These are phyloP conservation scores for Chloroclystis v-ata DNA, from an alignment of 2,888 invertebrate species.

Conservation along the genomic window DNA sequence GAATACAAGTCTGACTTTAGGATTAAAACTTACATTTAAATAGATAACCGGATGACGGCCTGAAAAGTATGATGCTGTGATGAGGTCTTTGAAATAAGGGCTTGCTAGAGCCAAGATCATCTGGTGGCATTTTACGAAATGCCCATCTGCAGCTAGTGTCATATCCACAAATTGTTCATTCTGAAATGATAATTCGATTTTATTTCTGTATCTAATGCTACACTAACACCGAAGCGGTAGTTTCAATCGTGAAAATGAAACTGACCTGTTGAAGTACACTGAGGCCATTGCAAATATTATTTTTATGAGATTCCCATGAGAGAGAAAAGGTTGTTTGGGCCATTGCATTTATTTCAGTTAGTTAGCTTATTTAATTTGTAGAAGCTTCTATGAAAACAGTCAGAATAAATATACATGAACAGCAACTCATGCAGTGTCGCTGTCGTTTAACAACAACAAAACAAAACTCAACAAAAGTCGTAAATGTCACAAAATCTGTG, in stretches of 20 bases:
- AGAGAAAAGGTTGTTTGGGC: slow-evolving; percentile 49
- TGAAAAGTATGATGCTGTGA: slow-evolving; percentile 45
- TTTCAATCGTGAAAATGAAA: too few species aligned
- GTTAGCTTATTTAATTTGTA: too few species aligned
- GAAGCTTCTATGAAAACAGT: too few species aligned
- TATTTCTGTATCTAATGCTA: not conserved
- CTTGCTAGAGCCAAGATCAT: slow-evolving; percentile 67
- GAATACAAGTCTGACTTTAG: too few species aligned
- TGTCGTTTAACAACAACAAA: not conserved
- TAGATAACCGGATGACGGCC: slow-evolving; percentile 68
- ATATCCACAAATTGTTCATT: slow-evolving; percentile 72
- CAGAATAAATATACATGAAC: too few species aligned
- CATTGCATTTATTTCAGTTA: slow-evolving; percentile 29
- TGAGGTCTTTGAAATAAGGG: slow-evolving; percentile 65
- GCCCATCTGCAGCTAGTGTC: slow-evolving; percentile 70
- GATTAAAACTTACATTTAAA: slow-evolving; percentile 51
- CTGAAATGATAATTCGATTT: slow-evolving; percentile 40
- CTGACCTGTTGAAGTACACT: slow-evolving; percentile 55
- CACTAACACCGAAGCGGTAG: too few species aligned
- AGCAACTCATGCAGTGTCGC: too few species aligned
- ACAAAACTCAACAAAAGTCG: not conserved
- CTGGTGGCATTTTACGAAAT: slow-evolving; percentile 69
- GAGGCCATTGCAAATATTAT: slow-evolving; percentile 52
- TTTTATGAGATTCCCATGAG: slow-evolving; percentile 52
- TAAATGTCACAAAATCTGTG: too few species aligned